Base-by-base conservation (phyloP, 2,888 invertebrate species). In the Microctonus brassicae region DNA sequence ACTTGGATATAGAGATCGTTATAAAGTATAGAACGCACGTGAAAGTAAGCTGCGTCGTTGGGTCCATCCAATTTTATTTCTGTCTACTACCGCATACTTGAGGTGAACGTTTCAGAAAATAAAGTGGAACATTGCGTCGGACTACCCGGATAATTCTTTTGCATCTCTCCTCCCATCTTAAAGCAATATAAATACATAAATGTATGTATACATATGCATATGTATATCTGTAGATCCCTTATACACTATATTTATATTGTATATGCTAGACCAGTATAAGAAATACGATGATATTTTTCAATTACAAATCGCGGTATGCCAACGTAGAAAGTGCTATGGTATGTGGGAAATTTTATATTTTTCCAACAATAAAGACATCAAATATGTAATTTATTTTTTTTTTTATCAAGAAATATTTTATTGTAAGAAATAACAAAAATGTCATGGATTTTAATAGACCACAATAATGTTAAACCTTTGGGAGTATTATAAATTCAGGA, bases 51-150 rank as follows among this genome's bases (percentile, higher is more conserved):
- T 79, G 47, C 47, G 76, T 39, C 39, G 34, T 75, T 75, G 57
- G 77, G 73, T 69, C 73, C 76, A 77, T 78, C 76, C 68, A 66
- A 78, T 77, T 81, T 80, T 79, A 77, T 81, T 81, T 79, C 73
- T 74, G 69, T 77, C 63, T 73, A 62, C 67, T 73, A 36, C 62
- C 60, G 57, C 73, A 61, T 53, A 58, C 69, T 69, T 73, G 65
- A 52, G 42, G 73, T 47, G 75, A 78, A 76, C 74, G 75, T 66
- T 64, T 47, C 47, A 47, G 47, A 73, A 81, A 79, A 79, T 81
- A 80, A 81, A 81, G 69, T 72, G 73, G 74, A 79, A 75, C 65
- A 52, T 34, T 10, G 61, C 17, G 20, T 47, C 47, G 47, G 47
- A 47, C 17, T 47, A 47, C 47, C 47, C 47, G 47, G 47, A 47